Evolutionary conservation across 2,888 invertebrate genomes (phyloP), one percentile per base, ranked within the genome.

Genomic region (Aporophyla nigra): DNA sequence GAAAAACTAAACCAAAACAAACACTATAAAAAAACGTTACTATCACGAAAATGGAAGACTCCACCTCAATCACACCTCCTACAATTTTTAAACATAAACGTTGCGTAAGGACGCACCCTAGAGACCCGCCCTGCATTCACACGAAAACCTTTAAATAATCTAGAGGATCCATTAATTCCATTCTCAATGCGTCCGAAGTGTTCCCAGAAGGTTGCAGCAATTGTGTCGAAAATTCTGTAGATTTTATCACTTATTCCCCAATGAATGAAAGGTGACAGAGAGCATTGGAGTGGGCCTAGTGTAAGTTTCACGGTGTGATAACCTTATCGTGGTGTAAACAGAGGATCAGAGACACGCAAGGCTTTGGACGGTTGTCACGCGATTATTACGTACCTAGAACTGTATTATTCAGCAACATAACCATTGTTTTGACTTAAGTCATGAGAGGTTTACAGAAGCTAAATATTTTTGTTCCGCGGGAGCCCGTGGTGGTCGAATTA

Each of bases 271-370:
- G 24, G 68, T 58, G 83, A 62, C 83, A 58, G 59, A 49, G 27
- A 21, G 62, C 24, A 9, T 82, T 77, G 67, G 59, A 54, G 51
- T 46, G 78, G 74, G 67, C 87, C 88, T 86, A 86, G 85, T 78
- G 80, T 81, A 83, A 71, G 76, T 81, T 83, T 86, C 86, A 68
- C 84, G 84, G 82, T 69, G 76, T 87, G 86, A 87, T 85, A 84
- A 83, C 86, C 88, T 86, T 83, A 76, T 87, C 87, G 74, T 78
- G 76, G 80, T 79, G 86, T 87, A 88, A 91, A 90, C 88, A 89
- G 86, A 78, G 86, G 74, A 71, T 66, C 78, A 75, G 77, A 65
- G 83, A 79, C 93, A 93, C 91, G 92, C 92, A 82, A 92, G 78
- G 66, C 80, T 86, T 85, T 72, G 83, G 86, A 69, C 71, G 80